These are phyloP conservation scores for Lasioglossum oenotherae DNA, from an alignment of 2,888 invertebrate genomes.

Conservation along the genomic window DNA sequence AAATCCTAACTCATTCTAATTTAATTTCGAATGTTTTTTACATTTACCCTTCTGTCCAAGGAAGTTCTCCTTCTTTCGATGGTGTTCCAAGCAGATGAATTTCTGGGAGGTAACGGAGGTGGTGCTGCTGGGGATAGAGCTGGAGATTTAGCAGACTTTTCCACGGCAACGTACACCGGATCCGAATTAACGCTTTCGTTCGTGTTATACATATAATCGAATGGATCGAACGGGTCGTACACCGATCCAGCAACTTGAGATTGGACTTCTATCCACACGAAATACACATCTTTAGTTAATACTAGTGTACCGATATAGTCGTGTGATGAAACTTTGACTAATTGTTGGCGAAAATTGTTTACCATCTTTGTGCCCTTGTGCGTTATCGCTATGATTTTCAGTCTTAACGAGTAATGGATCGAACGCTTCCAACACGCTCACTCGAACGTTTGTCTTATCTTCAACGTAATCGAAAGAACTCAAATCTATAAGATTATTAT, in stretches of 20 bases:
- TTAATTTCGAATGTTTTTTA: background rate
- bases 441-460: conserved; percentile 86
- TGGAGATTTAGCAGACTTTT: conserved; percentile 86
- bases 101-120: conserved; percentile 88
- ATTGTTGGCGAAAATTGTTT: conserved; percentile 20
- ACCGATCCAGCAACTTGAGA: conserved; percentile 88
- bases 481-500: conserved; percentile 87
- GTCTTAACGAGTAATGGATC: conserved; percentile 91
- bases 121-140: conserved; percentile 85
- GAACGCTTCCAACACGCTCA: conserved; percentile 93
- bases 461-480: conserved; percentile 84
- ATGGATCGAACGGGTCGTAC: conserved; percentile 92
- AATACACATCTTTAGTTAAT: background rate
- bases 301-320: background rate
- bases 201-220: conserved; percentile 90
- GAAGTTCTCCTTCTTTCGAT: conserved; percentile 85
- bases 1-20: too few species aligned
- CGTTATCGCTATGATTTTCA: conserved; percentile 84
- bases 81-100: conserved; percentile 85
- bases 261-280: conserved; percentile 80
- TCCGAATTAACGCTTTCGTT: conserved; percentile 87
- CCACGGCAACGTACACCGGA: conserved; percentile 89
- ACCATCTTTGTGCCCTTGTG: conserved; percentile 71
- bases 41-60: conserved; percentile 81
- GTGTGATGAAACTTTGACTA: background rate